These are phyloP conservation scores for Eupristina koningsbergeri DNA, from an alignment of 1,140 invertebrate species.

Conservation along the genomic window DNA sequence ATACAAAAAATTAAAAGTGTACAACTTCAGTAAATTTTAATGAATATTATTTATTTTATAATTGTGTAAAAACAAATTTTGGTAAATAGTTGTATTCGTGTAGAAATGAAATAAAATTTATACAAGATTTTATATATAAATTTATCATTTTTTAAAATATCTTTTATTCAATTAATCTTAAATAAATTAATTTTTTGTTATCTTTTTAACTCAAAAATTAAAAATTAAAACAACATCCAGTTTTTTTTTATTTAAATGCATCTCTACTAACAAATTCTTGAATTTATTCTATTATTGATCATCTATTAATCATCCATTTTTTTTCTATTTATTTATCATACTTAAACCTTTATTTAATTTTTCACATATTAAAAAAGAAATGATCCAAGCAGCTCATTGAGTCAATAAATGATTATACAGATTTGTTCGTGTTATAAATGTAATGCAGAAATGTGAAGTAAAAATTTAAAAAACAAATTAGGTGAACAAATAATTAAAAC, in stretches of 20 bases:
- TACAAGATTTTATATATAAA: background rate
- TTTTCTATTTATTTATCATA: background rate
- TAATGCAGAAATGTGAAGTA: background rate
- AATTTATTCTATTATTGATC: background rate
- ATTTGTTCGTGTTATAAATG: background rate
- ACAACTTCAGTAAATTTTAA: too few relatives aligned
- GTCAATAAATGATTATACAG: background rate
- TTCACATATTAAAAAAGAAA: background rate
- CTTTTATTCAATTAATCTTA: too few relatives aligned
- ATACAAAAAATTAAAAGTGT: too few relatives aligned
- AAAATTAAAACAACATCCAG: background rate
- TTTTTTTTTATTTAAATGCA: constrained; percentile 2
- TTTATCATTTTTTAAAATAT: too few relatives aligned
- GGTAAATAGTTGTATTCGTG: background rate
- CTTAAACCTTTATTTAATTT: constrained; percentile 3
- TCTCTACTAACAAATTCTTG: background rate
- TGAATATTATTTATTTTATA: too few relatives aligned
- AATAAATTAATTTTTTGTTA: too few relatives aligned
- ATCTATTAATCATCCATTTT: background rate
- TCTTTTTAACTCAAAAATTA: too few relatives aligned
- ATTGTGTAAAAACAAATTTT: background rate
- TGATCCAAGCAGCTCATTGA: background rate
- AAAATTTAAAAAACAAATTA: background rate
- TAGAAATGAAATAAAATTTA: background rate
- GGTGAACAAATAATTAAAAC: background rate